Conservation (phyloP, 37 sponge, comb jelly and placozoan species). For the Bolinopsis microptera region DNA sequence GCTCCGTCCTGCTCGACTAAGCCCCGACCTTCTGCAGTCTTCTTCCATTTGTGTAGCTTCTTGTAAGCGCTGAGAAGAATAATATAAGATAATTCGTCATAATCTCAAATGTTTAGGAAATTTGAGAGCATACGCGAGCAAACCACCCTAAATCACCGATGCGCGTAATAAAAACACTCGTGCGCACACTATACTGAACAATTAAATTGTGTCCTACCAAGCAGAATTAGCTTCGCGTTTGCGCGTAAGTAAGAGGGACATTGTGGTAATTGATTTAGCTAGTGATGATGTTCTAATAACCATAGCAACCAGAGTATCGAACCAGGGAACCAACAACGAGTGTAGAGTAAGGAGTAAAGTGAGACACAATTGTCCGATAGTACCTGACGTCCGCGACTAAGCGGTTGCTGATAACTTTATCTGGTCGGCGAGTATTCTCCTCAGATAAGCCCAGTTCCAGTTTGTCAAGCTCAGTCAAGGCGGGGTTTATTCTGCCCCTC, state of each 20-base stretch:
- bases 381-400: neutral
- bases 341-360: neutral
- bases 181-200: neutral
- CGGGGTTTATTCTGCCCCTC: neutral
- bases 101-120: too few species aligned
- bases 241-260: neutral
- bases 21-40: neutral
- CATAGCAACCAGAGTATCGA: neutral
- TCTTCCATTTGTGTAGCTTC: neutral
- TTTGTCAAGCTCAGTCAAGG: neutral
- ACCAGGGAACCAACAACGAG: neutral
- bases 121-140: too few species aligned
- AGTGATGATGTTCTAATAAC: neutral
- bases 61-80: neutral
- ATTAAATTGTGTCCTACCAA: neutral
- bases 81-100: neutral
- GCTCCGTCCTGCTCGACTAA: neutral
- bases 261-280: neutral
- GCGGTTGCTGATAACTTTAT: neutral
- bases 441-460: neutral
- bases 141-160: neutral
- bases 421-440: neutral
- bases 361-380: neutral
- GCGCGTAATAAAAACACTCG: neutral
- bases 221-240: neutral